Conservation (phyloP, 2,113 vertebrate species). For the Siphamia tubifer region DNA sequence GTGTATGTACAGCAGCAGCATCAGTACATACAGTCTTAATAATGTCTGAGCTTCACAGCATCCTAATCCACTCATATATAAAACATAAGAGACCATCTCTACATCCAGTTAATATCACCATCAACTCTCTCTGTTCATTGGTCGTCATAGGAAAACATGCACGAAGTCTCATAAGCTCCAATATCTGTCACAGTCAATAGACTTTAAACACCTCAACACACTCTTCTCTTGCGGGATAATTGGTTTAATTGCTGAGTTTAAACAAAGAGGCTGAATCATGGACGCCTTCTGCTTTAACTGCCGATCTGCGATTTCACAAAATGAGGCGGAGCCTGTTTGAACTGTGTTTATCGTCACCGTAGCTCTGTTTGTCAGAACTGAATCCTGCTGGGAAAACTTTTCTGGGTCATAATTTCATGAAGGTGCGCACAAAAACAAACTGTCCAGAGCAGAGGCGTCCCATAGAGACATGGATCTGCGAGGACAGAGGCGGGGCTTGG, state of each 20-base stretch:
- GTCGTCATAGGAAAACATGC: neutral
- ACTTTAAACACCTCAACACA: constrained; percentile 49
- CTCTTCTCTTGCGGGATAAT: constrained; percentile 51
- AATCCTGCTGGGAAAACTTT: constrained; percentile 22
- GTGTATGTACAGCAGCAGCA: no score
- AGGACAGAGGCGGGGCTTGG: constrained; percentile 9
- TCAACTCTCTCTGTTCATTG: neutral
- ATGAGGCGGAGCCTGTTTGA: constrained; percentile 1
- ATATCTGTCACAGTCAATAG: constrained; percentile 45
- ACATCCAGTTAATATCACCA: neutral
- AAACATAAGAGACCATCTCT: neutral
- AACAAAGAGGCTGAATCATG: constrained; percentile 8
- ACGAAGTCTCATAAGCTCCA: constrained; percentile 30
- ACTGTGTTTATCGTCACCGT: constrained; percentile 2
- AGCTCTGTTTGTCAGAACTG: neutral
- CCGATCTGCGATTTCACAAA: constrained; percentile 6
- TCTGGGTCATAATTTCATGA: constrained; percentile 52
- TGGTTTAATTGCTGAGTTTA: constrained; percentile 46
- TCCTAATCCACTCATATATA: no score
- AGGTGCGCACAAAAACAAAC: constrained; percentile 44
- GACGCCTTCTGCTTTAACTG: constrained; percentile 4
- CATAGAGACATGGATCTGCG: constrained; percentile 6
- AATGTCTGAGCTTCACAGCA: no score
- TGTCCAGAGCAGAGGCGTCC: constrained; percentile 18
- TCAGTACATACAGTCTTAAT: no score